These are phyloP conservation scores for Cheilinus undulatus DNA, from an alignment of 2,113 vertebrate genomes.

Conservation along the genomic window DNA sequence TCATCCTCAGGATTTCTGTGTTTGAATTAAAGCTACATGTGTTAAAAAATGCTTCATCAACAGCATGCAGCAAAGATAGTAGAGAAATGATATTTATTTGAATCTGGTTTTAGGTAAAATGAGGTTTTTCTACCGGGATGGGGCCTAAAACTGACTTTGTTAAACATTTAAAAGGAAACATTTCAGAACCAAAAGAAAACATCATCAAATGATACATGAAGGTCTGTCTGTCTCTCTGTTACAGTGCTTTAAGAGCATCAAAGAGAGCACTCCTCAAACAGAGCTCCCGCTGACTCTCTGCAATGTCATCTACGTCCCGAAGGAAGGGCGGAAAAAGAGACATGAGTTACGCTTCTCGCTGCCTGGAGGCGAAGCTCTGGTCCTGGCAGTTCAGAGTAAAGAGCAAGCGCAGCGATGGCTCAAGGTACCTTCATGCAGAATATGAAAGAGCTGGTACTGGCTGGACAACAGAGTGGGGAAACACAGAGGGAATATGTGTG, in stretches of 20 bases:
- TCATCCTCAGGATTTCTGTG: not conserved
- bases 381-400: slow-evolving; percentile 95
- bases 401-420: slow-evolving; percentile 98
- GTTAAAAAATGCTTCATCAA: not conserved
- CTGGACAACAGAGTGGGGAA: not conserved
- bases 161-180: too few relatives aligned
- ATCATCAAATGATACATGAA: not conserved
- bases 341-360: slow-evolving; percentile 94
- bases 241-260: slow-evolving; percentile 98
- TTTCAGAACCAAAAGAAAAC: not conserved
- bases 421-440: slow-evolving; percentile 83
- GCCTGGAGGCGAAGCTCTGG: slow-evolving; percentile 90
- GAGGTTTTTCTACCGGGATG: too few relatives aligned
- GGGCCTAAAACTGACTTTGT: too few relatives aligned
- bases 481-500: not conserved
- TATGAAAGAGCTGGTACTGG: not conserved
- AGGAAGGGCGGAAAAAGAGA: slow-evolving; percentile 93
- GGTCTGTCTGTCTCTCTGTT: slow-evolving; percentile 1
- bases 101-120: not conserved
- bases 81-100: not conserved
- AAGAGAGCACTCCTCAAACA: slow-evolving; percentile 90
- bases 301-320: slow-evolving; percentile 92
- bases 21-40: not conserved
- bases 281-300: slow-evolving; percentile 90
- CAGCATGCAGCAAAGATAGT: too few relatives aligned